These are phyloP conservation scores for Poecilobothrus nobilitatus DNA, from an alignment of 2,888 invertebrate genomes.

Conservation along the genomic window DNA sequence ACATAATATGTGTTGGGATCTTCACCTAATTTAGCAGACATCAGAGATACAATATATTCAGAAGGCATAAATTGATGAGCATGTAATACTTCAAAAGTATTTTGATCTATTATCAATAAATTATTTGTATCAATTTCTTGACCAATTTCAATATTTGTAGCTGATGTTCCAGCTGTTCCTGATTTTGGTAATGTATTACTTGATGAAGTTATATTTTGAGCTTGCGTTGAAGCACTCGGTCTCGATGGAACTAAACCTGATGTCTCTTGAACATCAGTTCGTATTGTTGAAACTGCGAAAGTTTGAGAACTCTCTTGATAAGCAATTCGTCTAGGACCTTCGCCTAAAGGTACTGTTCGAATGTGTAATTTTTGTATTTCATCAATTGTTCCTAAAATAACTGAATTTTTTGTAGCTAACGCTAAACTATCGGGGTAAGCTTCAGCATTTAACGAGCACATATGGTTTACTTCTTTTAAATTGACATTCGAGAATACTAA, in stretches of 20 bases:
- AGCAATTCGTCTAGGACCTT: constrained; percentile 88
- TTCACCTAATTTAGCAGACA: constrained; percentile 83
- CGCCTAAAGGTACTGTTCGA: constrained; percentile 87
- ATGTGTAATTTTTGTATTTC: constrained; percentile 98
- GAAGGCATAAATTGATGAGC: constrained; percentile 85
- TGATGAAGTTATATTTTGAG: constrained; percentile 54
- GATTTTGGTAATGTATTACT: constrained; percentile 48
- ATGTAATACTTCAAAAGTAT: constrained; percentile 94
- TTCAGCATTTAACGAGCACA: constrained; percentile 94
- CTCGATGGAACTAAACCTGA: constrained; percentile 57
- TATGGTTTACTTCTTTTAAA: constrained; percentile 88
- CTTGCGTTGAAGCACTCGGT: constrained; percentile 71
- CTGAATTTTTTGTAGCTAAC: constrained; percentile 43
- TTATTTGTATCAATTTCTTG: constrained; percentile 87
- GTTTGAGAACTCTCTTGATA: constrained; percentile 91
- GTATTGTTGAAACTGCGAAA: constrained; percentile 86
- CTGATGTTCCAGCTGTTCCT: constrained; percentile 42
- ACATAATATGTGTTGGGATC: constrained; percentile 88
- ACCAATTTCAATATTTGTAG: constrained; percentile 47
- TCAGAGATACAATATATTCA: constrained; percentile 85
- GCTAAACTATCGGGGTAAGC: constrained; percentile 80
- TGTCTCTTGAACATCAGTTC: constrained; percentile 78
- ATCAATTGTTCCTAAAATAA: constrained; percentile 92
- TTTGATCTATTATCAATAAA: constrained; percentile 86
- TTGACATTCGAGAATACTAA: constrained; percentile 98